Evolutionary conservation across 2,888 invertebrate genomes (phyloP).

Genomic region (Tetragonisca angustula): DNA sequence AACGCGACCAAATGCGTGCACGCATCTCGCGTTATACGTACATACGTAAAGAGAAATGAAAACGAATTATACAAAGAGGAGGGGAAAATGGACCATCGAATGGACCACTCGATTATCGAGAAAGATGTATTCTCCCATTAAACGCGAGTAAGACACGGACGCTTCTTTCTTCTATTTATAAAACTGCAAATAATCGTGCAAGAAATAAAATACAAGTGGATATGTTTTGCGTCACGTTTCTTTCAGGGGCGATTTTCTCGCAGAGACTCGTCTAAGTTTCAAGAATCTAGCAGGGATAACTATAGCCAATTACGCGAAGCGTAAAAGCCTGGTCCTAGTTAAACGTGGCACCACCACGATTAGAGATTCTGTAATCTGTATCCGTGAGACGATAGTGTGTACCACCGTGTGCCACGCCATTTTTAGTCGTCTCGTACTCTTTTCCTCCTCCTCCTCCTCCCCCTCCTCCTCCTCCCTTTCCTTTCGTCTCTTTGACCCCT

Average conservation of each 20-base stretch:
- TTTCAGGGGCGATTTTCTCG: too few species aligned
- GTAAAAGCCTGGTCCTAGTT: neutral
- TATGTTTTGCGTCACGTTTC: too few species aligned
- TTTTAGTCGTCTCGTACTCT: slow-evolving; percentile 56
- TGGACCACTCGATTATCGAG: neutral
- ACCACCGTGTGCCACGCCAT: slow-evolving; percentile 45
- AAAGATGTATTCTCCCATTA: neutral
- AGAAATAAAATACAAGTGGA: too few species aligned
- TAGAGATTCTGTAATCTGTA: slow-evolving; percentile 40
- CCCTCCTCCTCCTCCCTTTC: slow-evolving; percentile 14
- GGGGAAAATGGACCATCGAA: slow-evolving; percentile 20
- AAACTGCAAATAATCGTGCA: too few species aligned
- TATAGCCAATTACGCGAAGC: neutral
- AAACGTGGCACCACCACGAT: neutral
- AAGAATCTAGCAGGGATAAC: neutral
- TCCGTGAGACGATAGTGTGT: slow-evolving; percentile 47
- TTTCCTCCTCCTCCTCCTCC: slow-evolving; percentile 45
- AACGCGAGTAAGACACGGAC: neutral
- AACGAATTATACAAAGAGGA: neutral
- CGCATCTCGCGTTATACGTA: slow-evolving; percentile 29
- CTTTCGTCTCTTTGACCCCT: slow-evolving; percentile 57
- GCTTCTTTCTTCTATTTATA: neutral
- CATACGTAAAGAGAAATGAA: neutral
- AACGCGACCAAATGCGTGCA: slow-evolving; percentile 30
- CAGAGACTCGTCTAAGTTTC: neutral